Evolutionary conservation across 2,797 vertebrate species (phyloP), one percentile per base, ranked within the genome.

Genomic region (Gambusia yucatana): DNA sequence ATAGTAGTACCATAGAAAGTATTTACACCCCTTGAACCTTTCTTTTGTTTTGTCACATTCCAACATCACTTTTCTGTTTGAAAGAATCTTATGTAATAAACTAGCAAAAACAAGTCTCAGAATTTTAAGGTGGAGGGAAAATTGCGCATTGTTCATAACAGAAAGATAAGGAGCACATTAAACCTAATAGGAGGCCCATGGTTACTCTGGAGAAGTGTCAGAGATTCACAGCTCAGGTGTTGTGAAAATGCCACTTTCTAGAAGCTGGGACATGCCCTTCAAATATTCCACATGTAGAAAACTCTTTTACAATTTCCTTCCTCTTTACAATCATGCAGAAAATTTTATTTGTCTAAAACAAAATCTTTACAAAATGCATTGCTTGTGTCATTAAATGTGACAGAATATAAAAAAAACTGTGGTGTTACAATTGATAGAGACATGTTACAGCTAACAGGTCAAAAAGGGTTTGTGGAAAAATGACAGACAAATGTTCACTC

Each of bases 381-480:
- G 6, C 2, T 22, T 67, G 9, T 67, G 20, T 63, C 11, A 0
- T 69, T 69, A 41, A 69, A 41, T 6, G 10, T n/a, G 39, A 39
- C 17, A 41, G 17, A 14, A 69, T 6, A 44, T 14, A 20, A 3
- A 25, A 25, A 73, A 78, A 73, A 41, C 3, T 14, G 13, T 22
- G 9, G 8, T 43, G 13, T 47, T 10, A 33, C 6, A 0, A 61
- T 73, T 17, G 59, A 9, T 0, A 47, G 55, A 33, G 16, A 48
- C 65, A 22, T 17, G 50, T 50, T 71, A 14, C 52, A 78, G 47
- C 41, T 25, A 2, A 25, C 78, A 82, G 36, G 77, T 48, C 13
- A 74, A 77, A 63, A 76, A 65, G 0, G 41, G 39, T 50, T 2
- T 77, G 63, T 73, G n/a, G 22, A 52, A 46, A 79, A 36, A 33